A percentile compares a stretch with the other conserved stretches of the same genome.
These are phyloP conservation scores for Phallusia fumigata DNA, from an alignment of 23 tunicate species.

Conservation along the genomic window DNA sequence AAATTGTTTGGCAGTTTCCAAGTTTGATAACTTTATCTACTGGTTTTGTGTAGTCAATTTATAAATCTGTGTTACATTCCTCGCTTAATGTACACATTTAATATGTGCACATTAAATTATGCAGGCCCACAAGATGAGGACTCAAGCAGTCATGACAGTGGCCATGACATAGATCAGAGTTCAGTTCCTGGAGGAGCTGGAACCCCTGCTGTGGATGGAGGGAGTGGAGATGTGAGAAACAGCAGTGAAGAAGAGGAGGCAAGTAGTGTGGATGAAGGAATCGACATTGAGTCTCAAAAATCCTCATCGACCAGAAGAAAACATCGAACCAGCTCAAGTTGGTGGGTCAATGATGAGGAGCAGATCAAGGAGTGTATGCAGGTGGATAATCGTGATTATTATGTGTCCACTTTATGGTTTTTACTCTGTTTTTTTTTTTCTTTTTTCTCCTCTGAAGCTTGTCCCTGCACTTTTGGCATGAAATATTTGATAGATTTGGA, in stretches of 20 bases:
- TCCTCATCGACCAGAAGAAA: slow-evolving; percentile 26
- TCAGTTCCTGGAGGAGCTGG: slow-evolving; percentile 14
- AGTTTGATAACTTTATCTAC: too few species aligned
- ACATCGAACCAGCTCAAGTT: slow-evolving; percentile 14
- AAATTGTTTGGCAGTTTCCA: too few species aligned
- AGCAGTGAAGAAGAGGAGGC: slow-evolving; percentile 39
- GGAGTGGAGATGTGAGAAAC: slow-evolving; percentile 4
- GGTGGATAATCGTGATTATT: too few species aligned
- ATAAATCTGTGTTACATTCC: too few species aligned
- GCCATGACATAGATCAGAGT: slow-evolving; percentile 62
- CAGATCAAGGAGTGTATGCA: slow-evolving; percentile 20
- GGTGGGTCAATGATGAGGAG: slow-evolving; percentile 33
- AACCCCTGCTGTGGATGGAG: slow-evolving; percentile 11
- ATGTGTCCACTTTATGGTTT: too few species aligned
- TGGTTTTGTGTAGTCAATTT: too few species aligned
- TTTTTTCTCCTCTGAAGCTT: too few species aligned
- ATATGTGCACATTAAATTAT: too few species aligned
- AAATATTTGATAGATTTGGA: too few species aligned
- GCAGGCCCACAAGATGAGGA: slow-evolving; percentile 45
- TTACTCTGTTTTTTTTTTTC: too few species aligned
- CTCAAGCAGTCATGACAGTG: slow-evolving; percentile 87
- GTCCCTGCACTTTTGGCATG: too few species aligned
- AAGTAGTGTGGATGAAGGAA: slow-evolving; percentile 93
- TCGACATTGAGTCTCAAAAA: slow-evolving; percentile 62
- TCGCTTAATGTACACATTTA: too few species aligned